Base-by-base conservation (phyloP, 2,888 invertebrate genomes). In the Hartigia nigra region DNA sequence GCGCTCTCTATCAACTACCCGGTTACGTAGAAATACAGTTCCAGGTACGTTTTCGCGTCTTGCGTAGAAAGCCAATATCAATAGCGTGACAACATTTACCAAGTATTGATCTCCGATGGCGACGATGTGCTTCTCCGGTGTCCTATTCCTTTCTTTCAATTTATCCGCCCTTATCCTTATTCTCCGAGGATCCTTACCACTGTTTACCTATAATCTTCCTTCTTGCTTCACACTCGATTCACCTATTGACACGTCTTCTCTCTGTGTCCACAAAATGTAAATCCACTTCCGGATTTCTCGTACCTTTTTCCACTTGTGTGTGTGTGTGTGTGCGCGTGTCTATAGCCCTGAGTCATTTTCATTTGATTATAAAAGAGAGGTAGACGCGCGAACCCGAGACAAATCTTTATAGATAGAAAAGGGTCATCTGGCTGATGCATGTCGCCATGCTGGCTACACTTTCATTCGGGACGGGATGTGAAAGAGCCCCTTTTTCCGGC, bases 101-200 rank as follows among this genome's bases (percentile, higher is more conserved):
- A 72, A 77, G 77, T 81, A 81, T 81, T 81, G 81, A 81, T 81
- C 78, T 81, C 70, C 74, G 37, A 37, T 12, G 37, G 69, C 76
- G 78, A 78, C 77, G 75, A 74, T 34, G 69, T 74, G 75, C 74
- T n/a, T 74, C 69, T 75, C 34, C 37, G 39, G 55, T 72, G 76
- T 74, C 34, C 72, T 36, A 11, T 78, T 36, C 14, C 74, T 35
- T 12, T 76, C 69, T 39, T 12, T 12, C 12, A 14, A 3, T 34
- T 31, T 70, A 31, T n/a, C 4, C 11, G 37, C 9, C 31, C 70
- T n/a, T 23, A 70, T 35, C 39, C 70, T 78, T 69, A 31, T 77
- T 75, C 70, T 32, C 70, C 75, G 35, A 37, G 70, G 34, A 69
- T 39, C 14, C 39, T 4, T 14, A 14, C 14, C 39, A 23, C 39